Base-by-base conservation (phyloP, 2,113 vertebrate genomes). In the Phocoena sinus region DNA sequence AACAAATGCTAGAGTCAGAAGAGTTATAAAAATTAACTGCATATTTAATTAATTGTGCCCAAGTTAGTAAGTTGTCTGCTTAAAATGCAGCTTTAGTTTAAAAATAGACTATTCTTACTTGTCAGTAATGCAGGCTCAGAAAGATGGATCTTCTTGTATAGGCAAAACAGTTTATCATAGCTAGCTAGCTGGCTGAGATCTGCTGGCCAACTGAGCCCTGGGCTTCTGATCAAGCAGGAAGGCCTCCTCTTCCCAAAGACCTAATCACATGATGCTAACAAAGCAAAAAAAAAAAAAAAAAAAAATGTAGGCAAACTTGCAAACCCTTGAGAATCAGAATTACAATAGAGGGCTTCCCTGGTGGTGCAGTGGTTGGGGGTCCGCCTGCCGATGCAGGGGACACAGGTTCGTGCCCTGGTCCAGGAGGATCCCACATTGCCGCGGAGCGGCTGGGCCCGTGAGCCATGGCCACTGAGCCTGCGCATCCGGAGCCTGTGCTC, bases 1-100 rank as follows among this genome's bases (percentile, higher is more conserved):
- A 80, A 90, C 74, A 94, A 96, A 89, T 70, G 31, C 31, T 47
- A 89, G 68, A 84, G 67, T 60, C n/a, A 71, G 17, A 94, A 60
- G 90, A 68, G 82, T 95, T 90, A 85, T 21, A 93, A 63, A 97
- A 96, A 82, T 97, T 96, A 97, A 97, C 93, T 92, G 81, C 63
- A 76, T 97, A 95, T 96, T 90, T 80, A 97, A 91, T 98, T 87
- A 97, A 90, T 98, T 89, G 87, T 15, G 73, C 88, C 81, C 94
- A 74, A 92, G 93, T 95, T 96, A 98, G 98, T 96, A 97, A 97
- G 94, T 71, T 93, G 20, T 70, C 63, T 85, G 12, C 70, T 94
- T 89, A 71, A 10, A 96, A n/a, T 38, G 12, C 60, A 71, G 56
- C 28, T 96, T 94, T 62, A 38, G 8, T 56, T 87, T 80, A 60